Evolutionary conservation across 2,797 vertebrate species (phyloP).

Genomic region (Aratinga solstitialis): DNA sequence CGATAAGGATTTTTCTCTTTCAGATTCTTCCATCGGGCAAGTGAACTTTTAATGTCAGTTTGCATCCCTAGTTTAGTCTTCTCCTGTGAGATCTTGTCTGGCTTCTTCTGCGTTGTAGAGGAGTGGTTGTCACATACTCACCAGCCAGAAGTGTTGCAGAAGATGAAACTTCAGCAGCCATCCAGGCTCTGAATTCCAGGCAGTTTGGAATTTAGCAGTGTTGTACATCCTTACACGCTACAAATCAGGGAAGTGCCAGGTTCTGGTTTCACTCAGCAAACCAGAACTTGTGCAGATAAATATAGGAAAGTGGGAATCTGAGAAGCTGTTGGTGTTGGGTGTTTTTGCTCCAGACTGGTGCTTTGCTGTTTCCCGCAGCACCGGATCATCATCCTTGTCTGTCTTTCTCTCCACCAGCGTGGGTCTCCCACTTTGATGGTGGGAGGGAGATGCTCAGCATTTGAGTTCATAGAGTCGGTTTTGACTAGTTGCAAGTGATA

Average conservation of each 20-base stretch:
- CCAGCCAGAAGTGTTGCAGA: not conserved
- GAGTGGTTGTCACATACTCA: not conserved
- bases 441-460: accelerated
- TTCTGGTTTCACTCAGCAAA: not conserved
- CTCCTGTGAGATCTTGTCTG: accelerated
- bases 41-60: accelerated
- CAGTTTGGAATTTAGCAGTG: not conserved
- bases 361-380: not conserved
- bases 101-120: not conserved
- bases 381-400: not conserved
- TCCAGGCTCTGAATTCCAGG: not conserved
- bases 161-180: not conserved
- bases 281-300: not conserved
- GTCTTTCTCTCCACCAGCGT: not conserved
- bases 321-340: not conserved
- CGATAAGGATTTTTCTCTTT: not conserved
- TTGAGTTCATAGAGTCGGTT: not conserved
- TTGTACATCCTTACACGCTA: accelerated
- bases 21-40: not conserved
- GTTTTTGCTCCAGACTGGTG: accelerated
- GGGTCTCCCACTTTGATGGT: not conserved
- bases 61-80: not conserved
- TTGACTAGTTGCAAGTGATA: not conserved
- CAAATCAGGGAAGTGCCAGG: not conserved
- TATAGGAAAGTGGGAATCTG: not conserved